A percentile compares a stretch with the other conserved stretches of the same genome.
Conservation (phyloP, 2,113 vertebrate genomes). For the Prietella phreatophila region DNA sequence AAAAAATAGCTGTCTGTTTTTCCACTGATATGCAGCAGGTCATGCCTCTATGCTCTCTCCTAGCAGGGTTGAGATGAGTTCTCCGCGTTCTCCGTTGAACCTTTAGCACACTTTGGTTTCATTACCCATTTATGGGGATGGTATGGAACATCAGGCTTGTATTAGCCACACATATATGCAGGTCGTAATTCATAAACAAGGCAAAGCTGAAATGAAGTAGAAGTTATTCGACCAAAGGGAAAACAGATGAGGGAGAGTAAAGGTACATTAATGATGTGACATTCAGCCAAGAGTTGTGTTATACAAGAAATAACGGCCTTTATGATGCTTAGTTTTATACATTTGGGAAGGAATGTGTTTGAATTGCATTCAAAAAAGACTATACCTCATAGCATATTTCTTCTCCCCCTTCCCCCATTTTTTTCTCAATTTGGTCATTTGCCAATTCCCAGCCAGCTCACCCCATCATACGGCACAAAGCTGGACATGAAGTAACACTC, state of each 20-base stretch:
- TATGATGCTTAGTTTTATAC: background rate
- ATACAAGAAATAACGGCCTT: background rate
- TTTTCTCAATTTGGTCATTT: background rate
- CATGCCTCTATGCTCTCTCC: conserved; percentile 10
- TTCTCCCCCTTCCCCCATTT: background rate
- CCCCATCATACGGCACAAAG: background rate
- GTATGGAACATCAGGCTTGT: conserved; percentile 40
- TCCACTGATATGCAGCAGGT: conserved; percentile 22
- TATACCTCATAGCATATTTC: background rate
- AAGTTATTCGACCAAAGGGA: conserved; percentile 16
- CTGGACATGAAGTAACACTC: background rate
- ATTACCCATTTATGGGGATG: conserved; percentile 36
- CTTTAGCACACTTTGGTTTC: conserved; percentile 35
- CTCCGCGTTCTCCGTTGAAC: background rate
- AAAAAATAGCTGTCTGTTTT: conserved; percentile 31
- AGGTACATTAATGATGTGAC: conserved; percentile 33
- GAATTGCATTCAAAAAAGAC: background rate
- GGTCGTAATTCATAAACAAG: conserved; percentile 44
- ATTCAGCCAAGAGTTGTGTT: conserved; percentile 3
- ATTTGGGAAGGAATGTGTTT: background rate
- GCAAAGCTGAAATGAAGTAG: conserved; percentile 25
- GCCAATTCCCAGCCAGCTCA: background rate
- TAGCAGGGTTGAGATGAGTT: conserved; percentile 19
- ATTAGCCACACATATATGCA: conserved; percentile 39
- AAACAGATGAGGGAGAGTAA: conserved; percentile 37